phyloP scores from a whole-genome alignment of 1,140 invertebrate species.

The Grapholita molesta region DNA sequence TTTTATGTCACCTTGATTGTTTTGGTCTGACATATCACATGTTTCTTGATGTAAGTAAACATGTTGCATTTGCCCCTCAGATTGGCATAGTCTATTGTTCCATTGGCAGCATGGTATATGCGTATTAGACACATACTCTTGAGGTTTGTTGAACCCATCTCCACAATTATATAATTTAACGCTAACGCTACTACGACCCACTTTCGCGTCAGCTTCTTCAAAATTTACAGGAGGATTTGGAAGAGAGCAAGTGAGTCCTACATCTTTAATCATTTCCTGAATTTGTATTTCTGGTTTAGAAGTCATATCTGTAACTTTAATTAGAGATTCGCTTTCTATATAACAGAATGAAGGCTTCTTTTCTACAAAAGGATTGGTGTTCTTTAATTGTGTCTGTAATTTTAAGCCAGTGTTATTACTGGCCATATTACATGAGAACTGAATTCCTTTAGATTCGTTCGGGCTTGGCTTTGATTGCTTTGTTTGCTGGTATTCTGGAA shows the following conservation, averaged over 20 bases:
- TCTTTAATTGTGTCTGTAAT: conserved; percentile 43
- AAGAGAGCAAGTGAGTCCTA: conserved; percentile 38
- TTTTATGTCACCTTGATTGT: neutral
- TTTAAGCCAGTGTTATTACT: conserved; percentile 42
- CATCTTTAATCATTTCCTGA: conserved; percentile 23
- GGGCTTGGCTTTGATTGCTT: neutral
- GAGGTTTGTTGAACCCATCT: neutral
- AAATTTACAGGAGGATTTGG: conserved; percentile 45
- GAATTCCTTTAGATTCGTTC: conserved; percentile 45
- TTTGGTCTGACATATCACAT: neutral
- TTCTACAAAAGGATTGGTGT: conserved; percentile 19
- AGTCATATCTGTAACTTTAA: conserved; percentile 64
- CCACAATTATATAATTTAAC: neutral
- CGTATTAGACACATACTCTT: neutral
- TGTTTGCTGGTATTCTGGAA: neutral
- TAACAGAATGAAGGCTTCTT: conserved; percentile 20
- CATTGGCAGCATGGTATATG: neutral
- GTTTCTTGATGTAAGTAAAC: neutral
- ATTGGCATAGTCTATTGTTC: neutral
- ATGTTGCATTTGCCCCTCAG: neutral
- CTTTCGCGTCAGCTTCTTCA: conserved; percentile 30
- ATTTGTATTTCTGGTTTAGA: conserved; percentile 27
- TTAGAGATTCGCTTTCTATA: conserved; percentile 61
- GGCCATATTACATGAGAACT: conserved; percentile 34
- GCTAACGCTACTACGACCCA: neutral